Conservation (phyloP, 2,888 invertebrate genomes). For the Rotaria sp. region DNA sequence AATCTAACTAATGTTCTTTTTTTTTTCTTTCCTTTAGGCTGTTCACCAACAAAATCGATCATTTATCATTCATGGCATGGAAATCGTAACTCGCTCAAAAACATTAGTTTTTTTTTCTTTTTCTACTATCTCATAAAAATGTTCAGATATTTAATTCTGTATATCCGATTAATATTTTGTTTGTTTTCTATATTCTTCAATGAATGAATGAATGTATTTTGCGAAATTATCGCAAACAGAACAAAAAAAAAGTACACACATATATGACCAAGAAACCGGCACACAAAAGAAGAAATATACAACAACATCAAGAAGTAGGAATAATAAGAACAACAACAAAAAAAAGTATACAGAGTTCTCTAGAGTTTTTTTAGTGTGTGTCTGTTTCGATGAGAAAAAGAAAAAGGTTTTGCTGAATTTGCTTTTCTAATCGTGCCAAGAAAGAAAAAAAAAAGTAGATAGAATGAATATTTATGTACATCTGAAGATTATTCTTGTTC, state of each 20-base stretch:
- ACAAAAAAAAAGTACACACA: not conserved
- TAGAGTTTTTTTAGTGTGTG: not conserved
- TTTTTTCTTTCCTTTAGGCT: not conserved
- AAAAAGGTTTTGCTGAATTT: not conserved
- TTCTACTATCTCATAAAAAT: not conserved
- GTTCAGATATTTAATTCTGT: not conserved
- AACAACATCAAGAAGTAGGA: slow-evolving; percentile 10
- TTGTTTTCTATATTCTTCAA: slow-evolving; percentile 19
- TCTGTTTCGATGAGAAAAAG: not conserved
- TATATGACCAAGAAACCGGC: slow-evolving; percentile 12
- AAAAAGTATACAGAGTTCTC: not conserved
- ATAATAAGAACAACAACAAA: not conserved
- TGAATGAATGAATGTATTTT: not conserved
- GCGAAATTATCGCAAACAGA: not conserved
- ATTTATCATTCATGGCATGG: not conserved
- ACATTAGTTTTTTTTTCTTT: not conserved
- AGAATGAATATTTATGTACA: not conserved
- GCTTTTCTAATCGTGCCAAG: not conserved
- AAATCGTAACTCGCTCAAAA: not conserved
- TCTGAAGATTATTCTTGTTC: not conserved
- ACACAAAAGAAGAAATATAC: not conserved
- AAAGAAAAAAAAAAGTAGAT: not conserved
- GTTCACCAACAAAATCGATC: not conserved
- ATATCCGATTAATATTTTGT: not conserved
- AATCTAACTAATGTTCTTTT: not conserved